Evolutionary conservation across 1,140 invertebrate species (phyloP).

Genomic region (Sitophilus oryzae): DNA sequence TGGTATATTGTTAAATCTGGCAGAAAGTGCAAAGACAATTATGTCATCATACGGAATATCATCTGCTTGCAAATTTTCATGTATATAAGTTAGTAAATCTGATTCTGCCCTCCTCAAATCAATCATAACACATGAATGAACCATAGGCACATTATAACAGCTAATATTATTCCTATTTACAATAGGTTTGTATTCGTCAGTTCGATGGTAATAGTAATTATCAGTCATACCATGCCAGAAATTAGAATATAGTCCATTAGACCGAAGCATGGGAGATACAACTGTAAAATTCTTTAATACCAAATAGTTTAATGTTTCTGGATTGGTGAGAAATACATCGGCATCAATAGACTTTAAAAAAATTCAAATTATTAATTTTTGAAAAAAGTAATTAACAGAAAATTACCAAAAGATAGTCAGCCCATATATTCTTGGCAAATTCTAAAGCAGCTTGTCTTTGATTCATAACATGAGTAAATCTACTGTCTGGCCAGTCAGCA

Average conservation of each 20-base stretch:
- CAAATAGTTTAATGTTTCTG: conserved; percentile 60
- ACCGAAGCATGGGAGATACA: conserved; percentile 78
- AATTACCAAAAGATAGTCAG: conserved; percentile 80
- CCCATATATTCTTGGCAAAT: conserved; percentile 69
- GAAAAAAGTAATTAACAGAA: conserved; percentile 12
- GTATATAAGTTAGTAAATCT: conserved; percentile 68
- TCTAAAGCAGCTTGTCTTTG: conserved; percentile 74
- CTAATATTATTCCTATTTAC: conserved; percentile 66
- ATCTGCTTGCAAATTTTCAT: not conserved
- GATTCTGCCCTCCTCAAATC: conserved; percentile 60
- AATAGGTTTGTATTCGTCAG: conserved; percentile 81
- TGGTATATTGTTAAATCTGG: conserved; percentile 65
- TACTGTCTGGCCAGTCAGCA: conserved; percentile 67
- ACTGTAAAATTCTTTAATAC: conserved; percentile 60
- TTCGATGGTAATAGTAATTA: conserved; percentile 83
- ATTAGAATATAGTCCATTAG: conserved; percentile 87
- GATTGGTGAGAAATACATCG: conserved; percentile 79
- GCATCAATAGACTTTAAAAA: conserved; percentile 77
- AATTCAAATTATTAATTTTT: conserved; percentile 10
- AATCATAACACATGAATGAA: conserved; percentile 84
- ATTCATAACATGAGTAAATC: conserved; percentile 77
- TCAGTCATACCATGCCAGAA: conserved; percentile 92
- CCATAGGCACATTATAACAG: conserved; percentile 83
- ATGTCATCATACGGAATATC: conserved; percentile 87
- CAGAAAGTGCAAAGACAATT: conserved; percentile 85